These are phyloP conservation scores for Anorthoa munda DNA, from an alignment of 2,888 invertebrate species.

Conservation along the genomic window DNA sequence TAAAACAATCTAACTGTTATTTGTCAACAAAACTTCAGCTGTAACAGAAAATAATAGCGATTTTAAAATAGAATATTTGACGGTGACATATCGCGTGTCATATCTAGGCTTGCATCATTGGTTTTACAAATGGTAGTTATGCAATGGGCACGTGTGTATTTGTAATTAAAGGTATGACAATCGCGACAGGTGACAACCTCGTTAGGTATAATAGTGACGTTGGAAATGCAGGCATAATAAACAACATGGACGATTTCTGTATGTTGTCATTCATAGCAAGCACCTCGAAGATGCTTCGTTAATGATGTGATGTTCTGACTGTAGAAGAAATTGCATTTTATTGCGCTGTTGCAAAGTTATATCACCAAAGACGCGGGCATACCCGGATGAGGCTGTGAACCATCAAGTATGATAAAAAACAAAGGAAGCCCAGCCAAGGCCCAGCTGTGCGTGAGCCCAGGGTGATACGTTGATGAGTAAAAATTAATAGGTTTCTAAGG, in stretches of 20 bases:
- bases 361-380: too few relatives aligned
- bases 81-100: constrained; percentile 24
- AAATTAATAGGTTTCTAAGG: too few relatives aligned
- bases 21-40: constrained; percentile 4
- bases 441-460: too few relatives aligned
- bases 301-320: not conserved
- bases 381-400: too few relatives aligned
- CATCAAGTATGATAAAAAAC: too few relatives aligned
- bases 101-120: constrained; percentile 40
- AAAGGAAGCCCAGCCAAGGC: too few relatives aligned
- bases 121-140: constrained; percentile 41
- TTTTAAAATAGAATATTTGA: constrained; percentile 19
- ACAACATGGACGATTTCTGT: constrained; percentile 11
- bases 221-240: constrained; percentile 36
- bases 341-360: not conserved
- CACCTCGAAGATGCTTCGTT: not conserved
- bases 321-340: not conserved
- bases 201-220: constrained; percentile 36
- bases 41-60: constrained; percentile 19
- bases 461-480: too few relatives aligned
- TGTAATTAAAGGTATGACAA: constrained; percentile 26
- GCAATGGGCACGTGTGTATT: constrained; percentile 27
- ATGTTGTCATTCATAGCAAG: not conserved
- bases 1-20: constrained; percentile 22
- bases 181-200: constrained; percentile 35